These are phyloP conservation scores for Mystacornis crossleyi DNA, from an alignment of 2,113 vertebrate species.

Conservation along the genomic window DNA sequence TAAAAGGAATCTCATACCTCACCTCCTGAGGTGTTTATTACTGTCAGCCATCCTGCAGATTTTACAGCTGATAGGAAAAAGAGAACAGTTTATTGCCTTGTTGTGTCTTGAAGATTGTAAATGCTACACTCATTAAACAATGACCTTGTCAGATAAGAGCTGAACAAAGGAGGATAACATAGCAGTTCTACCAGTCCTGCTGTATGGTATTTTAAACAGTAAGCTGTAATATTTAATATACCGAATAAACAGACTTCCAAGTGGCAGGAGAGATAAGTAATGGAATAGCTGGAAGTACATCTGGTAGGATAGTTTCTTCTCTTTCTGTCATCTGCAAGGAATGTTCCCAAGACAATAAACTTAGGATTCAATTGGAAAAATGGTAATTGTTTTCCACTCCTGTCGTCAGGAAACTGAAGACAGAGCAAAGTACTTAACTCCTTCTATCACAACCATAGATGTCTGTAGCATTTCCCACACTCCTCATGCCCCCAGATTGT, in stretches of 20 bases:
- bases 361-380: background rate
- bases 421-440: background rate
- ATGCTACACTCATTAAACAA: background rate
- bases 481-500: background rate
- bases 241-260: background rate
- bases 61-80: background rate
- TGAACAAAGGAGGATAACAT: background rate
- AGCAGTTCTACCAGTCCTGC: background rate
- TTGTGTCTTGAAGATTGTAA: background rate
- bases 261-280: background rate
- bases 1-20: background rate
- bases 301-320: conserved; percentile 12
- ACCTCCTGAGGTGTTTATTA: background rate
- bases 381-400: conserved; percentile 18
- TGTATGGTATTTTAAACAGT: background rate
- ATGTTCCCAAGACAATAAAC: conserved; percentile 13
- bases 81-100: background rate
- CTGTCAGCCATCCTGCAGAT: background rate
- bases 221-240: background rate
- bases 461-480: background rate
- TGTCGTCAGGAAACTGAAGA: conserved; percentile 19
- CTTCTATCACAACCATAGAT: background rate
- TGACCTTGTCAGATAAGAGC: background rate
- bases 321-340: conserved; percentile 24
- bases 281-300: background rate